These are phyloP conservation scores for Nematolebias whitei DNA, from an alignment of 2,113 vertebrate genomes.

Conservation along the genomic window DNA sequence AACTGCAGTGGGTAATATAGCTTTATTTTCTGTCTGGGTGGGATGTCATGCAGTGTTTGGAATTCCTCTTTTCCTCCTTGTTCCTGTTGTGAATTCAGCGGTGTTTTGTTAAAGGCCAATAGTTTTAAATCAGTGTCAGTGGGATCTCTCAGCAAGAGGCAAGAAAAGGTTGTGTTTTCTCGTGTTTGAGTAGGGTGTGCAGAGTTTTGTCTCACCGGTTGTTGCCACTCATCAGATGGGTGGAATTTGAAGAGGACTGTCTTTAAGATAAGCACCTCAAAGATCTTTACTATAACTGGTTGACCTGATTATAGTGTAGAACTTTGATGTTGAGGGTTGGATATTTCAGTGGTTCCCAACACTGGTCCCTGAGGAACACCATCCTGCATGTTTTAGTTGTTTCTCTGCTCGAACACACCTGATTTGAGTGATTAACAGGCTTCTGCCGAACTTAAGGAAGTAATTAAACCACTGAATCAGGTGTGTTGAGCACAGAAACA, in stretches of 20 bases:
- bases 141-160: neutral
- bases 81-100: neutral
- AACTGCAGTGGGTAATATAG: slow-evolving; percentile 14
- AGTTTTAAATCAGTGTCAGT: neutral
- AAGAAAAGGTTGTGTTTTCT: slow-evolving; percentile 18
- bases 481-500: too few species aligned
- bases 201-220: slow-evolving; percentile 15
- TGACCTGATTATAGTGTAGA: neutral
- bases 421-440: too few species aligned
- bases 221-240: slow-evolving; percentile 39
- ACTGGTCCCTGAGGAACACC: too few species aligned
- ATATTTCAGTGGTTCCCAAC: too few species aligned
- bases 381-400: too few species aligned
- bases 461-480: too few species aligned
- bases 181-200: slow-evolving; percentile 23
- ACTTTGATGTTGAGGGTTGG: neutral
- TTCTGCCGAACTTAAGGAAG: too few species aligned
- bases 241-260: slow-evolving; percentile 56
- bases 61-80: slow-evolving; percentile 25
- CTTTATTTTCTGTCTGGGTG: slow-evolving; percentile 4
- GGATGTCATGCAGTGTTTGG: slow-evolving; percentile 11
- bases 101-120: neutral
- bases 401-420: too few species aligned
- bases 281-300: neutral
- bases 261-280: neutral